Evolutionary conservation across 2,113 vertebrate species (phyloP).

Genomic region (Percopsis transmontana): DNA sequence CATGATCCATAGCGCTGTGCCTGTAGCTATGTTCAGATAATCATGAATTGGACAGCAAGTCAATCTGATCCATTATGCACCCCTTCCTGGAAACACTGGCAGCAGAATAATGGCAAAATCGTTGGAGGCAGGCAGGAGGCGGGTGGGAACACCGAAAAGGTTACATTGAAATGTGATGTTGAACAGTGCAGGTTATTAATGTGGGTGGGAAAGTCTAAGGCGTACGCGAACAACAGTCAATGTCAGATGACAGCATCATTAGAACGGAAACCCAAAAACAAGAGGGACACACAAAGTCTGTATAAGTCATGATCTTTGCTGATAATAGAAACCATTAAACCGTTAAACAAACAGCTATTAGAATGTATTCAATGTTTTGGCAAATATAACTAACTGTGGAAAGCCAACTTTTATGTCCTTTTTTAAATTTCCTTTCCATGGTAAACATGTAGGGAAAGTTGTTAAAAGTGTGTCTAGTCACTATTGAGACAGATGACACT

Average conservation of each 20-base stretch:
- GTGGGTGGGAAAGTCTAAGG: constrained; percentile 38
- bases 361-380: constrained; percentile 22
- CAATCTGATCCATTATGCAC: neutral
- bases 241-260: constrained; percentile 43
- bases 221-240: constrained; percentile 43
- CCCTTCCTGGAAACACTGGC: neutral
- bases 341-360: constrained; percentile 16
- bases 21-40: neutral
- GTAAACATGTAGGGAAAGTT: neutral
- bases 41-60: neutral
- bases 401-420: neutral
- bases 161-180: constrained; percentile 57
- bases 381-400: constrained; percentile 11
- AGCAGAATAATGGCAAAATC: neutral
- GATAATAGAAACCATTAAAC: neutral
- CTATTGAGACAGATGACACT: constrained; percentile 22
- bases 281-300: constrained; percentile 18
- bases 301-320: neutral
- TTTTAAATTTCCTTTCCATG: neutral
- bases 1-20: neutral
- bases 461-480: constrained; percentile 5
- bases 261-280: constrained; percentile 50
- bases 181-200: constrained; percentile 54
- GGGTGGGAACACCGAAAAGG: constrained; percentile 23
- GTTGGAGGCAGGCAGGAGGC: neutral